Evolutionary conservation across 2,797 vertebrate genomes (phyloP).

Genomic region (Sebastes variabilis): DNA sequence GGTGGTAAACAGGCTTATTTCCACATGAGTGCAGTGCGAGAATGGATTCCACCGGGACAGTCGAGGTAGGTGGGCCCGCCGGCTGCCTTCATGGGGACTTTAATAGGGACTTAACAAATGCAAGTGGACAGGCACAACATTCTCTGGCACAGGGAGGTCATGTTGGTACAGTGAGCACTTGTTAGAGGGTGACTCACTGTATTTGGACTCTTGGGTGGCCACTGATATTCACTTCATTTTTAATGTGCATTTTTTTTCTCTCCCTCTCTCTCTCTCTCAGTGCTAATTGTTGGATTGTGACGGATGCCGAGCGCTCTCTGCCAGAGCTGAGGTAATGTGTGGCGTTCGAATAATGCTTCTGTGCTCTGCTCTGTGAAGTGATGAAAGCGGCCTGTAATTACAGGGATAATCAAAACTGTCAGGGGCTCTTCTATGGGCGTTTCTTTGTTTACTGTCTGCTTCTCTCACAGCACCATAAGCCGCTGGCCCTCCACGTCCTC

Average conservation of each 20-base stretch:
- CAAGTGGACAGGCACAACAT: slow-evolving; percentile 83
- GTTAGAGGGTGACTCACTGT: slow-evolving; percentile 76
- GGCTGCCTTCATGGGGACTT: slow-evolving; percentile 76
- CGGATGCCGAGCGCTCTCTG: slow-evolving; percentile 67
- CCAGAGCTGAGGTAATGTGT: slow-evolving; percentile 82
- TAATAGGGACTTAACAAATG: slow-evolving; percentile 83
- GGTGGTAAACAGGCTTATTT: slow-evolving; percentile 83
- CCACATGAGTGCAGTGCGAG: slow-evolving; percentile 80
- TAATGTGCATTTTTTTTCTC: slow-evolving; percentile 59
- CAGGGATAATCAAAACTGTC: slow-evolving; percentile 82
- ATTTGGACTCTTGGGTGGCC: slow-evolving; percentile 82
- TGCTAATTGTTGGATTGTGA: slow-evolving; percentile 79
- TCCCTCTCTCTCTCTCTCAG: slow-evolving; percentile 10
- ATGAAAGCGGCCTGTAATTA: slow-evolving; percentile 80
- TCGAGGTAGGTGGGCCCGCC: slow-evolving; percentile 84
- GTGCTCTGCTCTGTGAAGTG: slow-evolving; percentile 68
- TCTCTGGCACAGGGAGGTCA: slow-evolving; percentile 74
- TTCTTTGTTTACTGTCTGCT: slow-evolving; percentile 72
- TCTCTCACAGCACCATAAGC: slow-evolving; percentile 66
- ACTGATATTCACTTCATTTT: slow-evolving; percentile 77
- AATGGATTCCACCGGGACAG: slow-evolving; percentile 78
- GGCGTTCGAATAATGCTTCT: slow-evolving; percentile 75
- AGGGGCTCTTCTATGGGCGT: slow-evolving; percentile 67
- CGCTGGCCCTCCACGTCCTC: slow-evolving; percentile 36
- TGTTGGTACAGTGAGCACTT: slow-evolving; percentile 79